Conservation (phyloP, 2,113 vertebrate species). For the Procavia capensis region DNA sequence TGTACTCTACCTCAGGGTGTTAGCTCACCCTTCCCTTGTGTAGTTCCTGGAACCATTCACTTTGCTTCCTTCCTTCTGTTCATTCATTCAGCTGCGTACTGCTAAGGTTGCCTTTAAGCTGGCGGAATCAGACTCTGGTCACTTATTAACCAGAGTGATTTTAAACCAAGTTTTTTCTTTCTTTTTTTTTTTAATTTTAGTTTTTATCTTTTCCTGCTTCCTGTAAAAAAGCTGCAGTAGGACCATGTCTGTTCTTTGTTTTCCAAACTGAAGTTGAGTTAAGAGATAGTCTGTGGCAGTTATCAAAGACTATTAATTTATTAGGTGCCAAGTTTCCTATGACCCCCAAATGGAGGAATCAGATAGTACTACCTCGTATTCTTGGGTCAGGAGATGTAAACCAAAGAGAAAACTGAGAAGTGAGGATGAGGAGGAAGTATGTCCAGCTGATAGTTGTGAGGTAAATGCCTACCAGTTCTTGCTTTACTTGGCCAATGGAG, state of each 20-base stretch:
- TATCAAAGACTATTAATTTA: slow-evolving; percentile 36
- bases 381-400: slow-evolving; percentile 24
- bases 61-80: slow-evolving; percentile 71
- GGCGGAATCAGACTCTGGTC: slow-evolving; percentile 60
- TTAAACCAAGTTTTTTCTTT: slow-evolving; percentile 61
- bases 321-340: slow-evolving; percentile 50
- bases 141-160: slow-evolving; percentile 77
- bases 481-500: not conserved
- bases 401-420: not conserved
- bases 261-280: slow-evolving; percentile 69
- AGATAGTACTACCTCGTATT: not conserved
- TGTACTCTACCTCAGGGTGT: slow-evolving; percentile 47
- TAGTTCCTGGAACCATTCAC: slow-evolving; percentile 36
- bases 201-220: slow-evolving; percentile 73
- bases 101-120: slow-evolving; percentile 48
- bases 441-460: not conserved
- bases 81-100: not conserved
- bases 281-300: slow-evolving; percentile 41
- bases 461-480: not conserved
- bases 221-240: slow-evolving; percentile 63
- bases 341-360: not conserved
- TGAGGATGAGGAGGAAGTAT: not conserved
- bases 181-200: slow-evolving; percentile 65
- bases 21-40: slow-evolving; percentile 25
- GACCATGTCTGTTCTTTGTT: slow-evolving; percentile 54